These are phyloP conservation scores for Aphis gossypii DNA, from an alignment of 1,140 invertebrate species.

Conservation along the genomic window DNA sequence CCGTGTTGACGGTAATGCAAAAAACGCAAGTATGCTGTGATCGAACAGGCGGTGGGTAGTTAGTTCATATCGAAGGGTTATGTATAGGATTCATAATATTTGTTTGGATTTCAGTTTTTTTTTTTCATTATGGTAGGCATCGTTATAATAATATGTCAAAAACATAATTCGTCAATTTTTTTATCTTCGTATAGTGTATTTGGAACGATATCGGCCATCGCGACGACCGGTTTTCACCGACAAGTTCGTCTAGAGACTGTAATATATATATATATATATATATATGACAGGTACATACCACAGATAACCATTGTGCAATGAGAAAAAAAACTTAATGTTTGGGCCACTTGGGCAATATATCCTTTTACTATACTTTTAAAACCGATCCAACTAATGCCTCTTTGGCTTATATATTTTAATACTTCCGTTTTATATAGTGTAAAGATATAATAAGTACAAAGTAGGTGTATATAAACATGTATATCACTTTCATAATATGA, in stretches of 20 bases:
- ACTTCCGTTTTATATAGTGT: too few species aligned
- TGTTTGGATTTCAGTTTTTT: not conserved
- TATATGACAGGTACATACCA: not conserved
- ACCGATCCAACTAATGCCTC: not conserved
- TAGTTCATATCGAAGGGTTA: not conserved
- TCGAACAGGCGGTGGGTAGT: not conserved
- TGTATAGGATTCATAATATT: not conserved
- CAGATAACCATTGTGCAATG: not conserved
- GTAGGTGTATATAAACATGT: too few species aligned
- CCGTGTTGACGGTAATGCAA: not conserved
- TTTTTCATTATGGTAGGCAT: not conserved
- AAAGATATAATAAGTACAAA: too few species aligned
- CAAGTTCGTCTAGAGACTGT: not conserved
- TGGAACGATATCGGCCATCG: not conserved
- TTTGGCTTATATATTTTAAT: too few species aligned
- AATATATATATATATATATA: constrained; percentile 4
- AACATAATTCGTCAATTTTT: constrained; percentile 15
- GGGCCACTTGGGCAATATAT: not conserved
- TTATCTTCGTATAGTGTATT: not conserved
- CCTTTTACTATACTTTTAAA: not conserved
- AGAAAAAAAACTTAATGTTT: not conserved
- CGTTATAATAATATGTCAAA: not conserved
- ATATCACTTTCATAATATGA: too few species aligned
- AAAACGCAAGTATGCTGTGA: not conserved
- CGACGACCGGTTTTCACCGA: not conserved